Conservation (phyloP, 1,140 invertebrate genomes). For the Mylabris phalerata region DNA sequence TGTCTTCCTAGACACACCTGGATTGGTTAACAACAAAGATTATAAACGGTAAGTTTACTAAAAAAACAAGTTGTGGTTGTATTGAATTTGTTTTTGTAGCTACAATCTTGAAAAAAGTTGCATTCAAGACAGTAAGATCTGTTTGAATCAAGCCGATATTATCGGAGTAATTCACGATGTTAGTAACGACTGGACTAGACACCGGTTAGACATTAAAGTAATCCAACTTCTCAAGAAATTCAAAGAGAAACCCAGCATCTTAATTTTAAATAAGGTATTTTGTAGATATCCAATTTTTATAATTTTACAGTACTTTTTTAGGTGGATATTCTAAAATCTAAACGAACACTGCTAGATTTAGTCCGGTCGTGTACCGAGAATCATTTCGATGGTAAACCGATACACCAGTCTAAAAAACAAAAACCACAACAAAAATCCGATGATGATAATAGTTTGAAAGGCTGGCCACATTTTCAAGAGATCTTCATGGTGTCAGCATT, state of each 20-base stretch:
- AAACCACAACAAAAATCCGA: not conserved
- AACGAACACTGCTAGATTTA: conserved; percentile 64
- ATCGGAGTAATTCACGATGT: conserved; percentile 83
- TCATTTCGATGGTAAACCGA: conserved; percentile 45
- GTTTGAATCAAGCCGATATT: conserved; percentile 68
- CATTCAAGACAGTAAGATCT: conserved; percentile 54
- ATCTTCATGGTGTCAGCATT: conserved; percentile 87
- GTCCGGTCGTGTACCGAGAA: conserved; percentile 62
- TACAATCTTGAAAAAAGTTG: conserved; percentile 62
- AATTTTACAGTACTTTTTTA: too few species aligned
- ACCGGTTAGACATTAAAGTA: conserved; percentile 61
- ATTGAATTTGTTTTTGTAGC: conserved; percentile 42
- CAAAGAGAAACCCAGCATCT: conserved; percentile 60
- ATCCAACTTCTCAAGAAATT: conserved; percentile 59
- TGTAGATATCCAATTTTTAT: too few species aligned
- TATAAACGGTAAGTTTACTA: conserved; percentile 50
- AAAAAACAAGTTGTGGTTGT: not conserved
- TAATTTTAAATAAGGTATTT: conserved; percentile 75
- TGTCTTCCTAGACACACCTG: conserved; percentile 83
- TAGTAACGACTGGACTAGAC: conserved; percentile 59
- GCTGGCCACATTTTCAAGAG: conserved; percentile 71
- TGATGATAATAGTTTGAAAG: conserved; percentile 33
- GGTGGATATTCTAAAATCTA: conserved; percentile 72
- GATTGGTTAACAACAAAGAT: conserved; percentile 61
- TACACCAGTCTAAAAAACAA: conserved; percentile 15